Evolutionary conservation across 2,113 vertebrate species (phyloP), one percentile per base, ranked within the genome.

Genomic region (Cebidichthys violaceus): DNA sequence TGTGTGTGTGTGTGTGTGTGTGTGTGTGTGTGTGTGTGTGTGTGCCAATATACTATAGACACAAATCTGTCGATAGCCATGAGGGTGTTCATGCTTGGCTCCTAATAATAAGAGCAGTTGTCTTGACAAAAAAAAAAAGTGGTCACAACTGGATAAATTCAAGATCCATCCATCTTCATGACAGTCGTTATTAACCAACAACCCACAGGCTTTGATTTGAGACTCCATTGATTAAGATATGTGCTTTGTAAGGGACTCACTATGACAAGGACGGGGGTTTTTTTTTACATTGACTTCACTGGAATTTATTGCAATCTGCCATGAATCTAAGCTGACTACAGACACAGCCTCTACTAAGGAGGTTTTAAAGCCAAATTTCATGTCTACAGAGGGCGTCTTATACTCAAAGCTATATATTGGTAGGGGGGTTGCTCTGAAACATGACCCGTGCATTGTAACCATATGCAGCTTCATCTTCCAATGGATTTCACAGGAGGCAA

Each of bases 51-150:
- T n/a, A 7, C 31, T 6, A 81, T 57, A 41, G 73, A 79, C 70
- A 86, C 79, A 75, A 55, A 86, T 81, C 81, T 69, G 60, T 76
- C 52, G 52, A 54, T 61, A 54, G 74, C 76, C 54, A 60, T 27
- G 62, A 79, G 77, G 17, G 1, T 60, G 54, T 39, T 85, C 60
- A 17, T 47, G 31, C 9, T 84, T 75, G 75, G 50, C 33, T 79
- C 50, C 43, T 71, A 18, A 69, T 66, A 70, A 64, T 22, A 50
- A 54, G 54, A 79, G 43, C 4, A 0, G 20, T 31, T 70, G 24
- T 70, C 52, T 27, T 77, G 9, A 77, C 22, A 69, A 50, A 45
- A 76, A 33, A 47, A 13, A n/a, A 6, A 33, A 33, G 33, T 27
- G 37, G 39, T 7, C 67, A 73, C 39, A 77, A 54, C 0, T 0